Percentiles rank a stretch among this genome's conserved stretches.
These are phyloP conservation scores for Lutra lutra DNA, from an alignment of 2,797 vertebrate genomes.

Conservation along the genomic window DNA sequence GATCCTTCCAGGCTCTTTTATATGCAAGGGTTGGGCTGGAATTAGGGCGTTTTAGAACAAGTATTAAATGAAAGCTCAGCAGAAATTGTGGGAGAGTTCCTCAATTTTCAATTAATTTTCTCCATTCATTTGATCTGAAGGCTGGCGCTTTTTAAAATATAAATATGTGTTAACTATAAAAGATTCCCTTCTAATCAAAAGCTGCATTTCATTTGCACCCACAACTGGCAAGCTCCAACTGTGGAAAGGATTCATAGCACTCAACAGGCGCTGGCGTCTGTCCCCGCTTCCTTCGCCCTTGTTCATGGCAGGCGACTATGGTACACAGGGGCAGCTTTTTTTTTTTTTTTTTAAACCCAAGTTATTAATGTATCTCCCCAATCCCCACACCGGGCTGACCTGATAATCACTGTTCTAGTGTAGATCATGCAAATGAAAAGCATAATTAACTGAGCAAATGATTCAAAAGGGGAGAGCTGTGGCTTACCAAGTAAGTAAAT, in stretches of 20 bases:
- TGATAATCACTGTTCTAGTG: conserved; percentile 84
- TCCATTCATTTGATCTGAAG: conserved; percentile 75
- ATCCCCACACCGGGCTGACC: conserved; percentile 80
- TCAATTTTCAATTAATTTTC: conserved; percentile 82
- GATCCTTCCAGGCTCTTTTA: conserved; percentile 72
- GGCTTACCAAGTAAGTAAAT: conserved; percentile 76
- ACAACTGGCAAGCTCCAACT: conserved; percentile 76
- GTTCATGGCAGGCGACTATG: conserved; percentile 46
- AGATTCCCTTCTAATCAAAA: conserved; percentile 83
- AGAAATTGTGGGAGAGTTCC: conserved; percentile 76
- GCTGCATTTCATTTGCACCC: conserved; percentile 76
- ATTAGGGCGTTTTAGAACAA: conserved; percentile 53
- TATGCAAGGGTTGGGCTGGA: conserved; percentile 62
- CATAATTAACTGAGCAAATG: conserved; percentile 82
- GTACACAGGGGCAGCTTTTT: conserved; percentile 72
- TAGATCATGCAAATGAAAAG: conserved; percentile 85
- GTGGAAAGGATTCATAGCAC: conserved; percentile 71
- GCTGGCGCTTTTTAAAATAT: conserved; percentile 72
- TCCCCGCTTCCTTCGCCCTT: not conserved
- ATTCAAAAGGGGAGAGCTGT: conserved; percentile 73
- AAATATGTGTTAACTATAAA: conserved; percentile 77
- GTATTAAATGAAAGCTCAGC: conserved; percentile 70
- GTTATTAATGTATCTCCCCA: conserved; percentile 84
- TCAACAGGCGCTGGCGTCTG: conserved; percentile 79
- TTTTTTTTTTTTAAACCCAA: conserved; percentile 73